A percentile compares a stretch with the other conserved stretches of the same genome.
phyloP scores from a whole-genome alignment of 2,113 vertebrate genomes.

The Sialia sialis region DNA sequence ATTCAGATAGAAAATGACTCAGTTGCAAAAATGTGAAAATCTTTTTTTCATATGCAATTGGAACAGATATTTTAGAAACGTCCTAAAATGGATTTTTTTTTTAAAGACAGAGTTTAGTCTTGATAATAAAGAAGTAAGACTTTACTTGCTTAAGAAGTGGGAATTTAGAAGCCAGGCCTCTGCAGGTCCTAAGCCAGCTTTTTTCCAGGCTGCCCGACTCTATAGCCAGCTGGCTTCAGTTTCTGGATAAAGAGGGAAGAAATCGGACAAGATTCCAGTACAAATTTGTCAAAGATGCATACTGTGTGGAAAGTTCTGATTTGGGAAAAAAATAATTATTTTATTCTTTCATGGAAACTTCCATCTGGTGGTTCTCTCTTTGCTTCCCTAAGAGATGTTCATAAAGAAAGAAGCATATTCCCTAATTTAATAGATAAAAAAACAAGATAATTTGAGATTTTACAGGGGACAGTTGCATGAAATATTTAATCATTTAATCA shows the following conservation, averaged over 20 bases:
- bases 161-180: neutral
- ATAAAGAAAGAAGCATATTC: neutral
- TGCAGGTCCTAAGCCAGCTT: neutral
- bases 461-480: neutral
- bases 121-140: neutral
- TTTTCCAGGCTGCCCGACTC: neutral
- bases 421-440: neutral
- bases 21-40: neutral
- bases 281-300: neutral
- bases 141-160: neutral
- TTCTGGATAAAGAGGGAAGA: conserved; percentile 13
- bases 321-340: neutral
- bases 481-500: neutral
- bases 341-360: neutral
- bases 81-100: neutral
- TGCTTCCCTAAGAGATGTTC: neutral
- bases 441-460: neutral
- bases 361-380: neutral
- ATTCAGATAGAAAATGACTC: neutral
- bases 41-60: conserved; percentile 13
- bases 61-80: conserved; percentile 39
- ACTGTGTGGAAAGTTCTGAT: neutral
- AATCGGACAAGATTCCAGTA: neutral
- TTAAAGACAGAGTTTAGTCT: neutral
- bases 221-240: conserved; percentile 41